Percentiles rank a stretch among this genome's conserved stretches.
phyloP scores from a whole-genome alignment of 2,113 vertebrate genomes.

The Empidonax traillii region DNA sequence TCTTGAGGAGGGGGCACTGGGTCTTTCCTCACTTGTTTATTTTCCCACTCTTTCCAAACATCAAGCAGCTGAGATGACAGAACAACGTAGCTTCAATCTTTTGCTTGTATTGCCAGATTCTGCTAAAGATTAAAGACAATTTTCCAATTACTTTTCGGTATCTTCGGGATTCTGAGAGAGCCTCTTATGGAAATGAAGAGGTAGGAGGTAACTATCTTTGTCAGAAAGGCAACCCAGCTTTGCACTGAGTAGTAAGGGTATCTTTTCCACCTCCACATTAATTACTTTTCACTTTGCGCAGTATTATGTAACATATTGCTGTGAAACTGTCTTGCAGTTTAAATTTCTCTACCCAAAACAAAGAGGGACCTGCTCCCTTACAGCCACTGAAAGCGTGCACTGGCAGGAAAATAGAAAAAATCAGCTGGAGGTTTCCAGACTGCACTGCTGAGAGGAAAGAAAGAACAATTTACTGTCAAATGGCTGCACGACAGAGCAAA shows the following conservation, averaged over 20 bases:
- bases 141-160: not conserved
- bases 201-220: slow-evolving; percentile 65
- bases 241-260: slow-evolving; percentile 29
- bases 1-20: not conserved
- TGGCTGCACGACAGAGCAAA: slow-evolving; percentile 1
- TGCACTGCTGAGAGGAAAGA: slow-evolving; percentile 8
- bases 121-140: not conserved
- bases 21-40: not conserved
- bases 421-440: slow-evolving; percentile 27
- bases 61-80: not conserved
- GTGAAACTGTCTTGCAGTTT: slow-evolving; percentile 45
- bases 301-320: slow-evolving; percentile 42
- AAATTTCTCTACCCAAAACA: slow-evolving; percentile 43
- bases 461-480: not conserved
- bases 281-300: slow-evolving; percentile 48
- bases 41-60: not conserved
- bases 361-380: slow-evolving; percentile 1
- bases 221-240: slow-evolving; percentile 21
- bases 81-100: not conserved
- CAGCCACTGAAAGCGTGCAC: not conserved
- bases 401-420: not conserved
- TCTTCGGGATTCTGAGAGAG: not conserved
- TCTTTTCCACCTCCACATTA: slow-evolving; percentile 56
- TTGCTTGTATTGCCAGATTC: not conserved
- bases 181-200: slow-evolving; percentile 38